These are phyloP conservation scores for Myxocyprinus asiaticus DNA, from an alignment of 2,113 vertebrate species.

Conservation along the genomic window DNA sequence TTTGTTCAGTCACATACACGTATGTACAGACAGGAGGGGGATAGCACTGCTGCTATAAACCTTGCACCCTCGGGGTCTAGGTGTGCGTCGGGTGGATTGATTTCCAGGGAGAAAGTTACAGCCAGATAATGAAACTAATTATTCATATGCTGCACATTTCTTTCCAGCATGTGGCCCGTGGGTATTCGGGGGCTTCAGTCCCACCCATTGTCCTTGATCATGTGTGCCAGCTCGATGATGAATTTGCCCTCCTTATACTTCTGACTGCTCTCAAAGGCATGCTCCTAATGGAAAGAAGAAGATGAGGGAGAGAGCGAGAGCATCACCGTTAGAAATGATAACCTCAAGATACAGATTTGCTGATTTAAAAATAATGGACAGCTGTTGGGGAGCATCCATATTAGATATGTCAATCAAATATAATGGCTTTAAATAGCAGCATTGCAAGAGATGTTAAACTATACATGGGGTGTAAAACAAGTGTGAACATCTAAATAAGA, in stretches of 20 bases:
- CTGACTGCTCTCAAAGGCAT: slow-evolving; percentile 92
- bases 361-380: slow-evolving; percentile 18
- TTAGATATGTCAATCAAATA: slow-evolving; percentile 26
- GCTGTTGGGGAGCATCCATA: slow-evolving; percentile 5
- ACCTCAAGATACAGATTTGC: not conserved
- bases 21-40: not conserved
- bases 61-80: slow-evolving; percentile 14
- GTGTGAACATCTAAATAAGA: not conserved
- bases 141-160: slow-evolving; percentile 24
- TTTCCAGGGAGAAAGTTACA: slow-evolving; percentile 32
- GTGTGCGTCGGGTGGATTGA: slow-evolving; percentile 10
- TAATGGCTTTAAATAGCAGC: slow-evolving; percentile 5
- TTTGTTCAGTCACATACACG: not conserved
- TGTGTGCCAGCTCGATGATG: slow-evolving; percentile 92
- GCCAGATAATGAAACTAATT: slow-evolving; percentile 21
- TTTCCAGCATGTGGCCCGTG: not conserved
- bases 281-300: slow-evolving; percentile 74
- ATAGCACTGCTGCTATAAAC: slow-evolving; percentile 26
- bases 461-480: not conserved
- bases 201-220: slow-evolving; percentile 94
- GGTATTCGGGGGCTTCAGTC: slow-evolving; percentile 71
- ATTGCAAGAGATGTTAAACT: not conserved
- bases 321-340: not conserved
- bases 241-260: slow-evolving; percentile 95
- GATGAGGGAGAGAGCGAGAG: not conserved